A percentile compares a stretch with the other conserved stretches of the same genome.
Evolutionary conservation across 23 tunicate species (phyloP).

Genomic region (Clavelina lepadiformis): DNA sequence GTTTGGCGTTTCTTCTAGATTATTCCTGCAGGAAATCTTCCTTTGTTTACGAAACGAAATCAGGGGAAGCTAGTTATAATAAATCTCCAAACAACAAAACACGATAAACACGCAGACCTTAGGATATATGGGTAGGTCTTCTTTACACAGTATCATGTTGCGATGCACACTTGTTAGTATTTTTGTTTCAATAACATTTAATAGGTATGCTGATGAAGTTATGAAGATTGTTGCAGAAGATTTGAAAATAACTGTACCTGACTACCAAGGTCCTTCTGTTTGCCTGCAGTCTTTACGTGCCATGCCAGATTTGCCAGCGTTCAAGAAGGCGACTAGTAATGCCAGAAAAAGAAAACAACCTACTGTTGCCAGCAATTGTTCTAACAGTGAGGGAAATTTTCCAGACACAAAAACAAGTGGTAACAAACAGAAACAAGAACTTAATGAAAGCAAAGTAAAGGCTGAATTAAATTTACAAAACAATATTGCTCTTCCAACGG

Average conservation of each 20-base stretch:
- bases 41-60: conserved; percentile 66
- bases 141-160: not conserved
- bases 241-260: conserved; percentile 45
- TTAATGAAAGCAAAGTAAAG: too few species aligned
- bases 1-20: conserved; percentile 26
- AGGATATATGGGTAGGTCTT: conserved; percentile 47
- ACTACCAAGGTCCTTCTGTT: conserved; percentile 29
- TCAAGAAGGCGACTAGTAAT: too few species aligned
- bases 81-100: conserved; percentile 74
- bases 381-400: too few species aligned
- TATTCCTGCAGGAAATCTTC: conserved; percentile 75
- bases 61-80: conserved; percentile 79
- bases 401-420: too few species aligned
- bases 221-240: conserved; percentile 54
- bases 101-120: conserved; percentile 79
- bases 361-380: too few species aligned
- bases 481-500: too few species aligned
- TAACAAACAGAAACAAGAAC: too few species aligned
- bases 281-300: conserved; percentile 52
- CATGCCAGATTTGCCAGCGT: too few species aligned
- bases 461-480: too few species aligned
- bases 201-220: conserved; percentile 58
- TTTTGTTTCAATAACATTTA: not conserved
- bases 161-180: not conserved
- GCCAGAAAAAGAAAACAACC: too few species aligned